Base-by-base conservation (phyloP, 2,113 vertebrate genomes). In the Xenopus borealis region DNA sequence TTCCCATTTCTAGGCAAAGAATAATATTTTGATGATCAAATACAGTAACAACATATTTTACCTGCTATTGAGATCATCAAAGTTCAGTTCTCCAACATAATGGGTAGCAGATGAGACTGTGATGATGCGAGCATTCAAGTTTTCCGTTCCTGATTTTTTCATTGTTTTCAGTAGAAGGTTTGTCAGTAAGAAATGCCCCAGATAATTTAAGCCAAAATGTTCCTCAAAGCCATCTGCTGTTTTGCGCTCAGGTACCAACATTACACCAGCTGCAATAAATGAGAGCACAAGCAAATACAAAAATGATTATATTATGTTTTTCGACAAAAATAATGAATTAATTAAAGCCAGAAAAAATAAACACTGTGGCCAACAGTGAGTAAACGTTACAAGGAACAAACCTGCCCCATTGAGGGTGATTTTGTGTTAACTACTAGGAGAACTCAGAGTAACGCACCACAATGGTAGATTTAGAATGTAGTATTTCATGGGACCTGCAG, bases 121-220 rank as follows among this genome's bases (percentile, higher is more conserved):
- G 83, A 98, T 8, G 66, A 98, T 86, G 14, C 96, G 81, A 55
- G 94, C 85, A 3, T 80, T 74, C 78, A 68, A 69, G 62, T 85
- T 88, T 0, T 61, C 82, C 3, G 46, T 66, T 0, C 94, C 95
- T 0, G 94, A 92, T 59, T 11, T 81, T 81, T 82, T 85, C 83
- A 98, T 84, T 0, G 50, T 33, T 64, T 91, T 94, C 81, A 97
- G 85, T 68, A 98, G 93, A 62, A 97, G 93, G 79, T 87, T 86
- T 75, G 95, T 96, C 65, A 97, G 78, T 81, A 97, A 80, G 86
- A 98, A 98, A 87, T 97, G 96, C 1, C 95, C 91, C 66, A 98
- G 85, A 83, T 94, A 97, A 86, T 98, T 98, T 58, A 98, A 52
- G 2, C 86, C 91, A 0, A 96, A 91, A 71, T 98, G 96, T 59